These are phyloP conservation scores for Taenioides sp. DNA, from an alignment of 2,797 vertebrate species.

Conservation along the genomic window DNA sequence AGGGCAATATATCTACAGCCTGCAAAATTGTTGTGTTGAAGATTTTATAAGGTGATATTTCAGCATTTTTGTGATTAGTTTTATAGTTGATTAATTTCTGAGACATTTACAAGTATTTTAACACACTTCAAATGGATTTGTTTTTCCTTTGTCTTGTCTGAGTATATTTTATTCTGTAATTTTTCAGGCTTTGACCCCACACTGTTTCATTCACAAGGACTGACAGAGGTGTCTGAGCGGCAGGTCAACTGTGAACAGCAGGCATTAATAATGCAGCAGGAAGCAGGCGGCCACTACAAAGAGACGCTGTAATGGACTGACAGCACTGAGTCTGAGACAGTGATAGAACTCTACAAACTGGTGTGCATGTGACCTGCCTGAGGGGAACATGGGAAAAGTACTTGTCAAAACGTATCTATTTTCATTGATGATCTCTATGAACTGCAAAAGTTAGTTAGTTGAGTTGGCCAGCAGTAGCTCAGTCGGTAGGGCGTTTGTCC, in stretches of 20 bases:
- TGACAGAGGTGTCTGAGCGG: slow-evolving; percentile 35
- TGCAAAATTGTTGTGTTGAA: too few relatives aligned
- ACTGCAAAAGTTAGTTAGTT: not conserved
- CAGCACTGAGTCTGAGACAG: not conserved
- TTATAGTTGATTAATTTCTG: too few relatives aligned
- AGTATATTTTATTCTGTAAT: slow-evolving; percentile 8
- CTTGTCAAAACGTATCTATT: not conserved
- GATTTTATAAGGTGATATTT: too few relatives aligned
- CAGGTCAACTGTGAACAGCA: slow-evolving; percentile 75
- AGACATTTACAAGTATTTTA: too few relatives aligned
- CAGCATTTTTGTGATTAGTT: too few relatives aligned
- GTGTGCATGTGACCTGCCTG: slow-evolving; percentile 14
- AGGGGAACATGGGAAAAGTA: not conserved
- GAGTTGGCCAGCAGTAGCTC: too few relatives aligned
- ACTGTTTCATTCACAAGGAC: slow-evolving; percentile 23
- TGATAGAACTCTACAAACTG: not conserved
- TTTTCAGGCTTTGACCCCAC: not conserved
- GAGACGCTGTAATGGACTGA: slow-evolving; percentile 20
- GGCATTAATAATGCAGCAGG: slow-evolving; percentile 72
- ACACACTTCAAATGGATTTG: too few relatives aligned
- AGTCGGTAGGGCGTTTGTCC: too few relatives aligned
- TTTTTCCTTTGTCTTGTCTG: not conserved
- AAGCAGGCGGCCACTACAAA: slow-evolving; percentile 49
- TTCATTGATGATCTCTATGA: not conserved
- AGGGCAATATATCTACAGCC: too few relatives aligned